Evolutionary conservation across 1,140 invertebrate species (phyloP).

Genomic region (Drosophila azteca): DNA sequence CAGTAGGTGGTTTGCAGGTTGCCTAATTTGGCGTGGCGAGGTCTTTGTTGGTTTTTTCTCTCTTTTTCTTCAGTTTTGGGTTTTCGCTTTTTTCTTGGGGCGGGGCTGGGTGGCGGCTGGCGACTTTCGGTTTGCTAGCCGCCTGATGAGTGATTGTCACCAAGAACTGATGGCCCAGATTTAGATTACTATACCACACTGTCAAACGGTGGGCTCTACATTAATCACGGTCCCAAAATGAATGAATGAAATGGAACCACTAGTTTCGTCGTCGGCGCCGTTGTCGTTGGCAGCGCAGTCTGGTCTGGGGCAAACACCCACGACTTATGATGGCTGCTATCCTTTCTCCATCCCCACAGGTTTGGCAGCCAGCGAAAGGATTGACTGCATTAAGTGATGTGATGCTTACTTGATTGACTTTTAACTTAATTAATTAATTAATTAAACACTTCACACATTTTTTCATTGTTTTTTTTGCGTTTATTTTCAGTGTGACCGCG

Average conservation of each 20-base stretch:
- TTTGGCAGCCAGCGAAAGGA: background rate
- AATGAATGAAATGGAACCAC: conserved; percentile 39
- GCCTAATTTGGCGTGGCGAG: conserved; percentile 54
- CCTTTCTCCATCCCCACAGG: background rate
- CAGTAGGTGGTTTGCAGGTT: conserved; percentile 22
- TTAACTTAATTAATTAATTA: conserved; percentile 14
- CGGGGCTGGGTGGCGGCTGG: conserved; percentile 36
- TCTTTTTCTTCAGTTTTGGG: background rate
- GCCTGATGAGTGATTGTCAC: conserved; percentile 8
- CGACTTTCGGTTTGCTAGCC: conserved; percentile 15
- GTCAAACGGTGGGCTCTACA: conserved; percentile 35
- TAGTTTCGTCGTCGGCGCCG: conserved; percentile 24
- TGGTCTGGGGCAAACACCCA: conserved; percentile 34
- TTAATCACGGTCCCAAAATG: conserved; percentile 51
- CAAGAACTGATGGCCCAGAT: conserved; percentile 42
- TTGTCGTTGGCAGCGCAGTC: conserved; percentile 16
- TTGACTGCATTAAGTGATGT: too few relatives aligned
- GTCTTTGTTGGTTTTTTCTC: conserved; percentile 25
- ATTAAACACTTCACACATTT: conserved; percentile 37
- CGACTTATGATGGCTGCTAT: conserved; percentile 4
- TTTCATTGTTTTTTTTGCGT: conserved; percentile 18
- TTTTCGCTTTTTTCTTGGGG: conserved; percentile 22
- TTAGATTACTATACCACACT: conserved; percentile 31
- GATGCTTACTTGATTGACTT: background rate
- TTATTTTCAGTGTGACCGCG: background rate